Conservation (phyloP, 2,797 vertebrate species). For the Lithobates pipiens region DNA sequence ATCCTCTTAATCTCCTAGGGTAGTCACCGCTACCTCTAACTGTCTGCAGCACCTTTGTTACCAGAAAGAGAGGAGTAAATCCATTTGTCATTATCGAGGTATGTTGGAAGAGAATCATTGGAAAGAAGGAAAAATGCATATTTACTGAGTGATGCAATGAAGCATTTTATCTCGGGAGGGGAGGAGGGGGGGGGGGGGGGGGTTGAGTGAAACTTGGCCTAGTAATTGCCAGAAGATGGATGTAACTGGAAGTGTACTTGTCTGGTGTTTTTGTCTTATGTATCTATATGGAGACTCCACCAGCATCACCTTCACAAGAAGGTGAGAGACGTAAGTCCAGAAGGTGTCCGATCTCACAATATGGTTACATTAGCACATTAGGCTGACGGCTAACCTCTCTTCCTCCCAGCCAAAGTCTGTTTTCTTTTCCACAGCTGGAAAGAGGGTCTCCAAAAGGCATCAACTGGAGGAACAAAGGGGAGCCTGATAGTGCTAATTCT, state of each 20-base stretch:
- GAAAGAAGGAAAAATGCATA: slow-evolving; percentile 11
- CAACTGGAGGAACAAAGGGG: slow-evolving; percentile 24
- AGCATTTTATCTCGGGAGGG: slow-evolving; percentile 58
- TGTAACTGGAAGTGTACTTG: slow-evolving; percentile 45
- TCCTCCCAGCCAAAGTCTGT: slow-evolving; percentile 48
- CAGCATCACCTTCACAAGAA: slow-evolving; percentile 58
- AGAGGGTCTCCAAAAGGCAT: slow-evolving; percentile 42
- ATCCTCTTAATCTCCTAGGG: slow-evolving; percentile 51
- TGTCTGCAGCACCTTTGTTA: slow-evolving; percentile 1
- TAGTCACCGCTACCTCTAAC: slow-evolving; percentile 42
- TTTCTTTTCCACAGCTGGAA: slow-evolving; percentile 55
- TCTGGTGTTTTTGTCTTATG: slow-evolving; percentile 52
- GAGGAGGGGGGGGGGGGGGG: neutral
- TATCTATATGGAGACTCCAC: slow-evolving; percentile 42
- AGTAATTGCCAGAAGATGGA: slow-evolving; percentile 56
- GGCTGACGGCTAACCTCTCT: slow-evolving; percentile 30
- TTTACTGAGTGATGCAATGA: fast-evolving
- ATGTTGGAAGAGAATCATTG: slow-evolving; percentile 41
- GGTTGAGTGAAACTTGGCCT: slow-evolving; percentile 19
- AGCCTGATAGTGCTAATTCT: neutral
- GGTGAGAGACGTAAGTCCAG: slow-evolving; percentile 58
- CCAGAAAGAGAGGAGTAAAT: neutral
- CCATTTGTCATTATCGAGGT: slow-evolving; percentile 37
- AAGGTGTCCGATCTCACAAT: slow-evolving; percentile 47
- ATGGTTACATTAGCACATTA: slow-evolving; percentile 10